Evolutionary conservation across 2,113 vertebrate species (phyloP).

Genomic region (Talpa occidentalis): DNA sequence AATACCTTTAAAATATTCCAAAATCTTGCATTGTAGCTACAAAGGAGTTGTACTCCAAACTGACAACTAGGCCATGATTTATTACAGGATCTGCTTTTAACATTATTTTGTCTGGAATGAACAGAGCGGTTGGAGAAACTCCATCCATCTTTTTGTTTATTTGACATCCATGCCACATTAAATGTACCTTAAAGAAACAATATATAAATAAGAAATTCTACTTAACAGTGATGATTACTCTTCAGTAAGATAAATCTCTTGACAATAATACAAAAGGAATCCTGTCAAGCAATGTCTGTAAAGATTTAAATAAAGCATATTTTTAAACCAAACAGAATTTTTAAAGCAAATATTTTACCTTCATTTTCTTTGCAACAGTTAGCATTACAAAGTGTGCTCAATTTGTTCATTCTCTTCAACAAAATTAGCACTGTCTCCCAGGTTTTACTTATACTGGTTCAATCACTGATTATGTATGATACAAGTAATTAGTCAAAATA

Average conservation of each 20-base stretch:
- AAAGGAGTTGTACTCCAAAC: slow-evolving; percentile 54
- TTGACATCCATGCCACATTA: slow-evolving; percentile 72
- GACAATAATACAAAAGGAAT: slow-evolving; percentile 55
- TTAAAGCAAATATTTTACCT: slow-evolving; percentile 48
- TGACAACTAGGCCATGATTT: slow-evolving; percentile 75
- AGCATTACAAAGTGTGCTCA: background rate
- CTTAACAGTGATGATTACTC: slow-evolving; percentile 71
- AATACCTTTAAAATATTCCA: slow-evolving; percentile 47
- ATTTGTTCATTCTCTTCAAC: slow-evolving; percentile 22
- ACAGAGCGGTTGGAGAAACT: slow-evolving; percentile 72
- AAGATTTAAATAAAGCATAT: slow-evolving; percentile 59
- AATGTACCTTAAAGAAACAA: slow-evolving; percentile 71
- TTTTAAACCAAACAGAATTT: slow-evolving; percentile 45
- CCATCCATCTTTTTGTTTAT: slow-evolving; percentile 80
- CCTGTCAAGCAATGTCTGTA: slow-evolving; percentile 57
- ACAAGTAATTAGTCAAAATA: background rate
- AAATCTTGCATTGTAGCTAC: slow-evolving; percentile 10
- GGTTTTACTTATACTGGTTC: background rate
- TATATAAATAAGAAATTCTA: slow-evolving; percentile 66
- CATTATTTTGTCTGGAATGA: slow-evolving; percentile 75
- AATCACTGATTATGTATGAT: background rate
- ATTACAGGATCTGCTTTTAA: slow-evolving; percentile 74
- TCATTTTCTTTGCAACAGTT: slow-evolving; percentile 50
- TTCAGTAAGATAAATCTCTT: slow-evolving; percentile 71
- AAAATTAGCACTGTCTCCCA: background rate